phyloP scores from a whole-genome alignment of 1,140 invertebrate species.

The Galendromus occidentalis region DNA sequence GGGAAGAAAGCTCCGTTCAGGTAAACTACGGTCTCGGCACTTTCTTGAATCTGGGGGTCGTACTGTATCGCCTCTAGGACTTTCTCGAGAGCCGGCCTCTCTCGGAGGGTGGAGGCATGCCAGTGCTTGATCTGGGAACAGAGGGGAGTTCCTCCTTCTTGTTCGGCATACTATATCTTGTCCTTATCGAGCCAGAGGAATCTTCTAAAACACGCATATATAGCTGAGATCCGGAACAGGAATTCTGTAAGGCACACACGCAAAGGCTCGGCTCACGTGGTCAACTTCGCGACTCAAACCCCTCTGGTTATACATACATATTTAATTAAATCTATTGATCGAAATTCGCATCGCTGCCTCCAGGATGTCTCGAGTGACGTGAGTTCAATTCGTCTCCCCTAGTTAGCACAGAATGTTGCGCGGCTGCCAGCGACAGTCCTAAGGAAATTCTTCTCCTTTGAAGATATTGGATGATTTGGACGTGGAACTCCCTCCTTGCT shows the following conservation, averaged over 20 bases:
- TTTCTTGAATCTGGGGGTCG: too few species aligned
- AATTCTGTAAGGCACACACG: too few species aligned
- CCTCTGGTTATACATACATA: background rate
- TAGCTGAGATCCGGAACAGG: too few species aligned
- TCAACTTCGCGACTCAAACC: too few species aligned
- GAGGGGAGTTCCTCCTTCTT: background rate
- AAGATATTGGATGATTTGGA: conserved; percentile 2
- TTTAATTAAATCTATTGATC: too few species aligned
- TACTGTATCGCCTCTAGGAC: too few species aligned
- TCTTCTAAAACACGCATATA: background rate
- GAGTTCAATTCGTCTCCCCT: background rate
- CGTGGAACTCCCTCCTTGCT: background rate
- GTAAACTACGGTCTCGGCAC: background rate
- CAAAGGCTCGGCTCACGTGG: too few species aligned
- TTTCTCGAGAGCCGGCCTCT: too few species aligned
- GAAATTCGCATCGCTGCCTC: background rate
- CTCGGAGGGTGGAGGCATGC: too few species aligned
- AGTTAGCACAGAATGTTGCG: background rate
- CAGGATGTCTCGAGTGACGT: conserved; percentile 9
- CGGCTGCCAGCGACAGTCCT: too few species aligned
- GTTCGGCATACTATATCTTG: background rate
- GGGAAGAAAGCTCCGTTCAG: conserved; percentile 2
- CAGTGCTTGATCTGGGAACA: background rate
- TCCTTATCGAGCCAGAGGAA: background rate
- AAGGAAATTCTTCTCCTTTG: background rate